Evolutionary conservation across 2,797 vertebrate species (phyloP), one percentile per base, ranked within the genome.

Genomic region (Protosalanx chinensis): DNA sequence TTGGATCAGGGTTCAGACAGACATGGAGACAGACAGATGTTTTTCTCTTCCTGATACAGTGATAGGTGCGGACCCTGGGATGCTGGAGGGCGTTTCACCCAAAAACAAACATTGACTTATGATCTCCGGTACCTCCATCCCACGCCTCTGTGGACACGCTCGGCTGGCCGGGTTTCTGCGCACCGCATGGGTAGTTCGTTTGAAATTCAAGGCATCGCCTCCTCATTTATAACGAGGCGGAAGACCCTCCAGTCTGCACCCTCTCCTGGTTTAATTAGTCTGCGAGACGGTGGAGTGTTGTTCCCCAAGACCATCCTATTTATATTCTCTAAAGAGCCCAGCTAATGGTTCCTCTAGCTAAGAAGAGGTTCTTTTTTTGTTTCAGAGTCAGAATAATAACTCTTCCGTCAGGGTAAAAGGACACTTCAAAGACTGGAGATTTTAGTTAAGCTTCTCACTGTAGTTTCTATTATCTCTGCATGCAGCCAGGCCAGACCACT

Each of bases 181-280:
- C 30, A 16, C 15, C 3, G 41, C 58, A 81, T 86, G 84, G 84
- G 86, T 85, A 84, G 85, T 82, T 86, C 85, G 87, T 84, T 87
- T 87, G 86, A 69, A 63, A 74, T 74, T 74, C 72, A 57, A 63
- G 33, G 49, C 60, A 69, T 64, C 53, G 82, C 82, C 86, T 87
- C 80, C 84, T 88, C 82, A 85, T 87, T 73, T 80, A 84, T 82
- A 84, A 86, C 86, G 84, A 68, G n/a, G 59, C 59, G 16, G 65
- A 35, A 20, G 30, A 27, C 20, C 23, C 53, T 20, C 49, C 33
- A 30, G 53, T 32, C 62, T 30, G 23, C 72, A 64, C 72, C 35
- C 63, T 65, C 85, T 85, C 87, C 81, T 79, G 84, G 88, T 90
- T 90, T 91, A 90, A 91, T 91, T 91, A 89, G 86, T 86, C 85